phyloP scores from a whole-genome alignment of 2,797 vertebrate species.

The Hippocampus kuda region DNA sequence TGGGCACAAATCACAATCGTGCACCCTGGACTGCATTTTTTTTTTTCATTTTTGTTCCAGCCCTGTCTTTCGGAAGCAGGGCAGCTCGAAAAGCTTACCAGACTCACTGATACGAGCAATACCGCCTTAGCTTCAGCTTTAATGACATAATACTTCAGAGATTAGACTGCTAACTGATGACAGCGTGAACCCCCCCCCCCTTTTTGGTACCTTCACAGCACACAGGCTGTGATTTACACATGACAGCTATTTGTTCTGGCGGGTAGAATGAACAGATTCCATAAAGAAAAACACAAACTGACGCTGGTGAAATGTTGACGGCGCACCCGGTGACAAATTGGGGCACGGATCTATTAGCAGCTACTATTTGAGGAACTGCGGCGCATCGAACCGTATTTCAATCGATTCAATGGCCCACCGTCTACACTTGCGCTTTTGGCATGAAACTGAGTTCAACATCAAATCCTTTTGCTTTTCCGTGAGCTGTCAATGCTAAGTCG shows the following conservation, averaged over 20 bases:
- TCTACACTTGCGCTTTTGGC: not conserved
- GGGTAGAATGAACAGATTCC: not conserved
- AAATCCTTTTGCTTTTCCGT: not conserved
- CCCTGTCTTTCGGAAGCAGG: slow-evolving; percentile 27
- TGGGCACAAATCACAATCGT: not conserved
- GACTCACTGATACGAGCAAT: slow-evolving; percentile 7
- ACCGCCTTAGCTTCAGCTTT: not conserved
- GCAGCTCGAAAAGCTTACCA: slow-evolving; percentile 36
- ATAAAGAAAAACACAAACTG: not conserved
- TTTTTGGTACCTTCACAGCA: not conserved
- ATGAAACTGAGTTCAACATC: not conserved
- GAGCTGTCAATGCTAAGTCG: slow-evolving; percentile 1
- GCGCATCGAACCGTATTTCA: not conserved
- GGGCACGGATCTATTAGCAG: not conserved
- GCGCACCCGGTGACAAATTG: no score
- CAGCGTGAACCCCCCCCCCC: not conserved
- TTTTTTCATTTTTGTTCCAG: slow-evolving; percentile 14
- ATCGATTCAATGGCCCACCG: not conserved
- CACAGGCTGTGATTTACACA: not conserved
- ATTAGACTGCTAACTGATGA: not conserved
- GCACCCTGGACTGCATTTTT: slow-evolving; percentile 3
- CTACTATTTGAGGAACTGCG: not conserved
- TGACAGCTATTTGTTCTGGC: not conserved
- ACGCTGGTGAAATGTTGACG: not conserved
- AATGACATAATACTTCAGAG: not conserved